Conservation (phyloP, 1,140 invertebrate species). For the Rhynchophorus ferrugineus region DNA sequence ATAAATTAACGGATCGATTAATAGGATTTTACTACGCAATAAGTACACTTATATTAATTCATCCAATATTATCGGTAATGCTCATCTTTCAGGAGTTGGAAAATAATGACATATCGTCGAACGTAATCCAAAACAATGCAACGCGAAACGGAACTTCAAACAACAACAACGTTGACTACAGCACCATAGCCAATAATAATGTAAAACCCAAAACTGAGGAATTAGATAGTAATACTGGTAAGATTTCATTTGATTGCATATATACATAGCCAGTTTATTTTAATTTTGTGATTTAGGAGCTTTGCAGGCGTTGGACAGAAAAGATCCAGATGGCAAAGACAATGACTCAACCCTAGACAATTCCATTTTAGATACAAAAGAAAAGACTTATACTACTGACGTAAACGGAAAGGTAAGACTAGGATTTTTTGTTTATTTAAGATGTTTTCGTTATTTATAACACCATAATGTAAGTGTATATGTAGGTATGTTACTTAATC, state of each 20-base stretch:
- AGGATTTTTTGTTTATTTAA: background rate
- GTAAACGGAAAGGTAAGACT: slow-evolving; percentile 62
- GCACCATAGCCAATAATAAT: slow-evolving; percentile 17
- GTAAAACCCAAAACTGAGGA: slow-evolving; percentile 39
- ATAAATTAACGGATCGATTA: too few relatives aligned
- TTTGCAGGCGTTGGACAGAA: slow-evolving; percentile 41
- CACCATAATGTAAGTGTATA: too few relatives aligned
- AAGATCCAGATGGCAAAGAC: slow-evolving; percentile 71
- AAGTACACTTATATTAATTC: too few relatives aligned
- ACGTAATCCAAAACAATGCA: slow-evolving; percentile 12
- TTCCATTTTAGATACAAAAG: slow-evolving; percentile 71
- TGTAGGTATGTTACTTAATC: too few relatives aligned
- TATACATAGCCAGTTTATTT: background rate
- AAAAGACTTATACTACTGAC: slow-evolving; percentile 67
- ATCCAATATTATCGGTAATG: too few relatives aligned
- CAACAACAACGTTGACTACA: slow-evolving; percentile 23
- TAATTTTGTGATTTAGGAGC: slow-evolving; percentile 8
- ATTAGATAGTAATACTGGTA: slow-evolving; percentile 22
- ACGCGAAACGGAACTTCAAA: slow-evolving; percentile 17
- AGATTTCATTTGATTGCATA: background rate
- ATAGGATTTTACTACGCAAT: too few relatives aligned
- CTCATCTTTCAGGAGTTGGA: slow-evolving; percentile 24
- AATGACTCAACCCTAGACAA: slow-evolving; percentile 54
- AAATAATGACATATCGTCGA: slow-evolving; percentile 16
- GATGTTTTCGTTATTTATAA: background rate